Percentiles rank a stretch among this genome's conserved stretches.
phyloP scores from a whole-genome alignment of 1,140 invertebrate genomes.

The Glomeris maerens region DNA sequence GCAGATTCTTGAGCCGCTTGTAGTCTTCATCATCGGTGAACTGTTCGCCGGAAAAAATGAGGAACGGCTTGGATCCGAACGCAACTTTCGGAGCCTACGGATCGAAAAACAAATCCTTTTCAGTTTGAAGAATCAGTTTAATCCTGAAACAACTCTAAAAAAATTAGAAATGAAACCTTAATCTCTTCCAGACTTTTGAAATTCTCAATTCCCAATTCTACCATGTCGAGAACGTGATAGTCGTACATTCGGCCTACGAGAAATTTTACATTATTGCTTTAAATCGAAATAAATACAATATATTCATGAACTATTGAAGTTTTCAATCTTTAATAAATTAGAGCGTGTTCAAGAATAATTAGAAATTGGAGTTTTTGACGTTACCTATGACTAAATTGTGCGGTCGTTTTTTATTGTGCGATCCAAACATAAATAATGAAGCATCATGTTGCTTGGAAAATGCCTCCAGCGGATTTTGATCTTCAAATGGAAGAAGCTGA shows the following conservation, averaged over 20 bases:
- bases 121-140: not conserved
- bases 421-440: slow-evolving; percentile 75
- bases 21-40: slow-evolving; percentile 67
- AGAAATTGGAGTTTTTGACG: slow-evolving; percentile 8
- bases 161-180: slow-evolving; percentile 33
- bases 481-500: slow-evolving; percentile 73
- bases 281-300: slow-evolving; percentile 11
- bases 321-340: not conserved
- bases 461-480: slow-evolving; percentile 62
- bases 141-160: not conserved
- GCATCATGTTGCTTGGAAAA: slow-evolving; percentile 74
- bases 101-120: slow-evolving; percentile 9
- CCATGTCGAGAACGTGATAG: slow-evolving; percentile 82
- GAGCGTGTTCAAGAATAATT: not conserved
- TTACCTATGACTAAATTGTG: slow-evolving; percentile 76
- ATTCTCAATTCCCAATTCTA: slow-evolving; percentile 80
- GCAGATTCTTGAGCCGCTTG: slow-evolving; percentile 68
- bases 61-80: slow-evolving; percentile 72
- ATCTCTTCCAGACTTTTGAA: slow-evolving; percentile 66
- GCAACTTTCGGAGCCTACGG: slow-evolving; percentile 52
- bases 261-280: slow-evolving; percentile 12
- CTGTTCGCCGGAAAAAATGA: slow-evolving; percentile 82
- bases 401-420: slow-evolving; percentile 87
- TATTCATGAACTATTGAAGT: slow-evolving; percentile 6
- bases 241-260: slow-evolving; percentile 64